Evolutionary conservation across 2,113 vertebrate species (phyloP), one percentile per base, ranked within the genome.

Genomic region (Propithecus coquereli): DNA sequence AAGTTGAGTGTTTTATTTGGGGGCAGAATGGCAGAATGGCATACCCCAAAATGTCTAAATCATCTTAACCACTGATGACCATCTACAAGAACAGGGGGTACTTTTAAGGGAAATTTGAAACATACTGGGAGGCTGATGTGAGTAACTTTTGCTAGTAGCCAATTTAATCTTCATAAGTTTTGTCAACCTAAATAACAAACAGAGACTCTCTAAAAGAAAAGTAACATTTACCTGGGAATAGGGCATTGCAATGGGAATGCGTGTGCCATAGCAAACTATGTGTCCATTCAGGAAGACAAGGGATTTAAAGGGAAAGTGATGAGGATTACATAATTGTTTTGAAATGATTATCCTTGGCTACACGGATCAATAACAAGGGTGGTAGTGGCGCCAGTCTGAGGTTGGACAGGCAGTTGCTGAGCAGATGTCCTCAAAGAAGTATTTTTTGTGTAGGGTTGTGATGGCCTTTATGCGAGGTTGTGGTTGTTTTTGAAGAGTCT

Each of bases 91-190:
- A 95, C 16, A 98, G 92, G 95, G 98, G 97, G 77, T 85, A 68
- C 79, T 71, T 97, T 88, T 83, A 96, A 97, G 97, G 97, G 93
- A 97, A 91, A 95, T 92, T 85, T 88, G 95, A 97, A 73, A 76
- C 0, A 0, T 92, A 47, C 96, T 97, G 97, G 91, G 92, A 97
- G 94, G 90, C 40, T 97, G 96, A 93, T 89, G 95, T 80, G 94
- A 97, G 37, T 97, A 96, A 96, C 86, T 98, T 96, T 97, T 97
- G 96, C 95, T 96, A 96, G 97, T 95, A 97, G 97, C 82, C 88
- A 71, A 54, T 54, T 18, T 97, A 95, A 96, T 97, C 93, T 96
- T 93, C 97, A 63, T 61, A 74, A 97, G 18, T 32, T 6, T 76
- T 74, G 43, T 74, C 71, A 30, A 47, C 71, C 43, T 47, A 74